phyloP scores from a whole-genome alignment of 2,797 vertebrate species.

The Phoeniculus purpureus region DNA sequence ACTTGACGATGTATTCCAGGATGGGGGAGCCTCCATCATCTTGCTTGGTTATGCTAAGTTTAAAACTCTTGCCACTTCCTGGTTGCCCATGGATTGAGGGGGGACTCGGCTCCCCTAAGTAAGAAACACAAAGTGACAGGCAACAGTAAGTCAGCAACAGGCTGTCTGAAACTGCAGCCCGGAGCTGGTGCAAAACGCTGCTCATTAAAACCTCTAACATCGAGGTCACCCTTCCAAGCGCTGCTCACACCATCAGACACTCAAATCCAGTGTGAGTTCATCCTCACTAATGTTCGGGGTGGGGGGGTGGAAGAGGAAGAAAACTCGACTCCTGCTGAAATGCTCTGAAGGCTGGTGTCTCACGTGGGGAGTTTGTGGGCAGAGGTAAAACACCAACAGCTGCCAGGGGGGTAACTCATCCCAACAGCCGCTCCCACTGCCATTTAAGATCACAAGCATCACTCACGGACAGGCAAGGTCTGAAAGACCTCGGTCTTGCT shows the following conservation, averaged over 20 bases:
- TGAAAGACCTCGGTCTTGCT: conserved; percentile 95
- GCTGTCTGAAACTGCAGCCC: neutral
- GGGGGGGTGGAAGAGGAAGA: neutral
- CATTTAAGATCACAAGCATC: neutral
- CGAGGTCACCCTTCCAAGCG: neutral
- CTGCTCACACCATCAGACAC: neutral
- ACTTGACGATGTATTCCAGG: conserved; percentile 96
- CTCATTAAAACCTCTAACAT: neutral
- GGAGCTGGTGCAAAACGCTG: neutral
- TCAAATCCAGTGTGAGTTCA: too few relatives aligned
- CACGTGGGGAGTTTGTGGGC: neutral
- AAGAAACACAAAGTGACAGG: neutral
- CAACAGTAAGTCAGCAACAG: neutral
- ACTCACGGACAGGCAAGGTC: conserved; percentile 96
- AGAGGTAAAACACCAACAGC: neutral
- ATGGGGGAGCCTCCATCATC: conserved; percentile 98
- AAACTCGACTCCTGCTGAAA: neutral
- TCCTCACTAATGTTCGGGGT: too few relatives aligned
- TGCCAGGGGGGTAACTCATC: too few relatives aligned
- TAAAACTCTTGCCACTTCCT: conserved; percentile 92
- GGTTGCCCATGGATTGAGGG: conserved; percentile 94
- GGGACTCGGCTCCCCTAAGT: conserved; percentile 93
- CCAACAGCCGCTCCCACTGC: neutral
- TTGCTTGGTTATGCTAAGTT: conserved; percentile 94
- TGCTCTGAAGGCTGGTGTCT: neutral